phyloP scores from a whole-genome alignment of 1,140 invertebrate species.

The Brachionus sp. region DNA sequence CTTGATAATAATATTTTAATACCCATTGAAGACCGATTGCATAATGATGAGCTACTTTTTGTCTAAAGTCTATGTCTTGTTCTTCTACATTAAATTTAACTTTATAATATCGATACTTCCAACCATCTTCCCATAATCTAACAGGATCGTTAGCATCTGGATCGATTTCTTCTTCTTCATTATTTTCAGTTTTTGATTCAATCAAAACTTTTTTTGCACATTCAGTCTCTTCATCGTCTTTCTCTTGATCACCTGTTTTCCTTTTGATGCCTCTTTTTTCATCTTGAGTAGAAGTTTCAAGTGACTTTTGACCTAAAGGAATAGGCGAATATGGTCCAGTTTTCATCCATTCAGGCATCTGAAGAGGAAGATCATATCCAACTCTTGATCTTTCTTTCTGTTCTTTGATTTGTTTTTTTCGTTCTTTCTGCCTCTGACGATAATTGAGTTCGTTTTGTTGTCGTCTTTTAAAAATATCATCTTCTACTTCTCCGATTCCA shows the following conservation, averaged over 20 bases:
- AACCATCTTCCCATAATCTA: conserved; percentile 91
- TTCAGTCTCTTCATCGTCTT: not conserved
- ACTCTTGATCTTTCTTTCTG: conserved; percentile 1
- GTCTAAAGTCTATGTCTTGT: conserved; percentile 78
- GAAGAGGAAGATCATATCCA: not conserved
- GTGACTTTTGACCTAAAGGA: not conserved
- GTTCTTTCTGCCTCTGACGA: conserved; percentile 57
- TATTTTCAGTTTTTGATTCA: not conserved
- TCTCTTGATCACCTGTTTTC: not conserved
- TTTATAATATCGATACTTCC: conserved; percentile 94
- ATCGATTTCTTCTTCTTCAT: conserved; percentile 61
- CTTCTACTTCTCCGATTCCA: conserved; percentile 81
- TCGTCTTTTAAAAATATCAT: conserved; percentile 88
- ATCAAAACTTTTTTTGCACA: not conserved
- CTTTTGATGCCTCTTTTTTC: conserved; percentile 2
- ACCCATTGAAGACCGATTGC: conserved; percentile 96
- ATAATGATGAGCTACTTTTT: conserved; percentile 84
- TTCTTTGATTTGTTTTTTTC: conserved; percentile 15
- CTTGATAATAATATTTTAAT: conserved; percentile 93
- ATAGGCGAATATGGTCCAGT: conserved; percentile 32
- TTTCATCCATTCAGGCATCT: conserved; percentile 45
- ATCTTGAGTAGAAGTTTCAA: not conserved
- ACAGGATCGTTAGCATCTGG: conserved; percentile 88
- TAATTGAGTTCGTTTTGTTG: conserved; percentile 80
- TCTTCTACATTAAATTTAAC: conserved; percentile 85